Percentiles rank a stretch among this genome's conserved stretches.
phyloP scores from a whole-genome alignment of 2,888 invertebrate species.

The Cosmia trapezina region DNA sequence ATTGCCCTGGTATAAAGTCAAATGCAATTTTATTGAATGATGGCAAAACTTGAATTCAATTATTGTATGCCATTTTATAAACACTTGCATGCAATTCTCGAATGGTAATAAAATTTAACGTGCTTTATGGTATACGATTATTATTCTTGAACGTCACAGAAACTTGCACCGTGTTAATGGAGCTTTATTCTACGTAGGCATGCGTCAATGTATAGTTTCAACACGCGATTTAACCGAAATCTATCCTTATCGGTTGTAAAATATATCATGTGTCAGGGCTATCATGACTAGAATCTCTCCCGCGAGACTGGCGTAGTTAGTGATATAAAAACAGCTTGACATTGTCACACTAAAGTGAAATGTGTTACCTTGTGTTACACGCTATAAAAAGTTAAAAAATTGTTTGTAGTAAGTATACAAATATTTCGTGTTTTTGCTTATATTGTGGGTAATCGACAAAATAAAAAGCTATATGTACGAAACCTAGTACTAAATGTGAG shows the following conservation, averaged over 20 bases:
- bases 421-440: background rate
- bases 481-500: too few species aligned
- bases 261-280: constrained; percentile 20
- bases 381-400: constrained; percentile 1
- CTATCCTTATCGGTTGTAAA: constrained; percentile 18
- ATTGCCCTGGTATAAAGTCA: background rate
- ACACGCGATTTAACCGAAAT: constrained; percentile 20
- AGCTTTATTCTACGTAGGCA: constrained; percentile 10
- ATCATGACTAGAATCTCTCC: constrained; percentile 31
- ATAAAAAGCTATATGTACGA: too few species aligned
- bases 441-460: background rate
- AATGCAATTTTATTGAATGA: background rate
- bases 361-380: constrained; percentile 24
- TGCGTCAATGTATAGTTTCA: constrained; percentile 11
- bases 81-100: background rate
- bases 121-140: background rate
- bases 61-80: background rate
- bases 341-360: constrained; percentile 31
- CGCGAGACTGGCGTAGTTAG: constrained; percentile 14
- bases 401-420: constrained; percentile 7
- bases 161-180: background rate
- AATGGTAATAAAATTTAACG: background rate
- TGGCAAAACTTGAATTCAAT: background rate
- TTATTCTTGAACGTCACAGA: background rate
- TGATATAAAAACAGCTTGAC: constrained; percentile 33